These are phyloP conservation scores for Micronycteris hirsuta DNA, from an alignment of 2,113 vertebrate species.

Conservation along the genomic window DNA sequence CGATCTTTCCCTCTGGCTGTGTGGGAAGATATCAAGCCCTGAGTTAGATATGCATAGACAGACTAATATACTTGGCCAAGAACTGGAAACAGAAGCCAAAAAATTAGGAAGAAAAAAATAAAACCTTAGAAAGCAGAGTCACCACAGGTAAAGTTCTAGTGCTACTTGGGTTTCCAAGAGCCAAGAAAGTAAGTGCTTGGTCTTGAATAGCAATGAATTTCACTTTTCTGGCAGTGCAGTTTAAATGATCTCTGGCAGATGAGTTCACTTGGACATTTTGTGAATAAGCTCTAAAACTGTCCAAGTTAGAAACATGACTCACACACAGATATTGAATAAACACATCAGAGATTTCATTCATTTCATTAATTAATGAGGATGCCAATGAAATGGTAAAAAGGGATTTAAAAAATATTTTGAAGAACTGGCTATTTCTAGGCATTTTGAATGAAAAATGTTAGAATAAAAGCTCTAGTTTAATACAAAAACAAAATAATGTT, in stretches of 20 bases:
- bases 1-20: background rate
- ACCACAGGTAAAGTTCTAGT: background rate
- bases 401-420: background rate
- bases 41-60: background rate
- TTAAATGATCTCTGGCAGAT: background rate
- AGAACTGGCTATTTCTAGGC: background rate
- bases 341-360: background rate
- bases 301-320: background rate
- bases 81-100: background rate
- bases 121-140: background rate
- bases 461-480: background rate
- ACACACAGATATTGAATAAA: background rate
- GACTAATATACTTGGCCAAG: background rate
- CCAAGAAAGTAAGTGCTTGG: background rate
- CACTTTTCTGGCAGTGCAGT: background rate
- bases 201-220: background rate
- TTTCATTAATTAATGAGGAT: background rate
- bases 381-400: background rate
- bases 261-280: background rate
- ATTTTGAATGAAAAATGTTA: background rate
- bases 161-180: background rate
- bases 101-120: fast-evolving
- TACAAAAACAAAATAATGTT: background rate
- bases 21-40: background rate
- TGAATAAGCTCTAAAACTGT: background rate